Percentiles rank a stretch among this genome's conserved stretches.
These are phyloP conservation scores for Lissocephala sabroskyi DNA, from an alignment of 2,888 invertebrate genomes.

Conservation along the genomic window DNA sequence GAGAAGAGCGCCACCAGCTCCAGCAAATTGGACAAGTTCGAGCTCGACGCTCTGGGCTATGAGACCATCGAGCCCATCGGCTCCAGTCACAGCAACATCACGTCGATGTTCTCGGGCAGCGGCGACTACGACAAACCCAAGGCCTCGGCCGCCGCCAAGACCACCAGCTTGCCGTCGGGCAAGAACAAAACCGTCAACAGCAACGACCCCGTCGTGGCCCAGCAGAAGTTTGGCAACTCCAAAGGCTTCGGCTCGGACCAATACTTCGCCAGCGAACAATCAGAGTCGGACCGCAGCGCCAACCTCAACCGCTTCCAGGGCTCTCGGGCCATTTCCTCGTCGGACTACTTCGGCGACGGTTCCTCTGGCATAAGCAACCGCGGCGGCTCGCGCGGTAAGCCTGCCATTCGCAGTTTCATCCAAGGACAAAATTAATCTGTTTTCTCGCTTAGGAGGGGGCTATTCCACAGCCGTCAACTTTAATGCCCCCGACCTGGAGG, in stretches of 20 bases:
- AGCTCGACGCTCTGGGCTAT: conserved; percentile 69
- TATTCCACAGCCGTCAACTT: conserved; percentile 69
- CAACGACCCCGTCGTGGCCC: conserved; percentile 76
- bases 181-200: conserved; percentile 28
- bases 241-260: conserved; percentile 99
- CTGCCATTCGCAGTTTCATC: neutral
- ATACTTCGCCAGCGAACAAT: conserved; percentile 85
- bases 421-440: neutral
- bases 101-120: conserved; percentile 68
- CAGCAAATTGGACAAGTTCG: conserved; percentile 63
- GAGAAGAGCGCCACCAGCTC: conserved; percentile 10
- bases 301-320: conserved; percentile 89
- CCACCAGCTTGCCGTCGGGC: conserved; percentile 11
- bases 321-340: conserved; percentile 94
- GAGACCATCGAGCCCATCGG: conserved; percentile 72
- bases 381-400: conserved; percentile 17
- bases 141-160: conserved; percentile 13
- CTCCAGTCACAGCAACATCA: conserved; percentile 66
- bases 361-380: conserved; percentile 68
- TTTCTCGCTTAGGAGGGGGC: conserved; percentile 53
- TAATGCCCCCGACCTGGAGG: conserved; percentile 88
- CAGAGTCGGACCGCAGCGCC: conserved; percentile 62
- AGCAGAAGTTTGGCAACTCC: conserved; percentile 96
- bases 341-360: conserved; percentile 90
- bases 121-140: conserved; percentile 42